These are phyloP conservation scores for Sebastes itinus DNA, from an alignment of 2,797 vertebrate species.

Conservation along the genomic window DNA sequence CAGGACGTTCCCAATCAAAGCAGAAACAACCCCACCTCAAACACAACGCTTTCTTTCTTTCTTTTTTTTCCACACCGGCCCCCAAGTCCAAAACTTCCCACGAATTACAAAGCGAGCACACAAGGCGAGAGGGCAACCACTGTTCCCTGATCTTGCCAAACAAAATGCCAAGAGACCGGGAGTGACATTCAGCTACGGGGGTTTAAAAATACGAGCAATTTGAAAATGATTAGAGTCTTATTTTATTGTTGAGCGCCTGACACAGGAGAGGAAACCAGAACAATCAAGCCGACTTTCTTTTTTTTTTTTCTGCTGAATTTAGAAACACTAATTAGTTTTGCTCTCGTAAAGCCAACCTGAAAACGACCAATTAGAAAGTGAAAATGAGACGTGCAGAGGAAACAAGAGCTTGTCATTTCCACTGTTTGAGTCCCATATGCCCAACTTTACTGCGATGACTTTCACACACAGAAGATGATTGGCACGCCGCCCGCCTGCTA, in stretches of 20 bases:
- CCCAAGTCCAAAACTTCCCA: constrained; percentile 73
- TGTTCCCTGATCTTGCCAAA: constrained; percentile 75
- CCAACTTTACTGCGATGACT: constrained; percentile 68
- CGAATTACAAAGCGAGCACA: constrained; percentile 74
- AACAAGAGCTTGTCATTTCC: constrained; percentile 80
- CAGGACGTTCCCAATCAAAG: constrained; percentile 88
- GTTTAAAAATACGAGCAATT: constrained; percentile 79
- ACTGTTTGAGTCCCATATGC: constrained; percentile 73
- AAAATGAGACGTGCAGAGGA: constrained; percentile 80
- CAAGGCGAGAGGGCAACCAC: constrained; percentile 68
- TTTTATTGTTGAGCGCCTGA: constrained; percentile 82
- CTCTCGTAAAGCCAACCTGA: constrained; percentile 87
- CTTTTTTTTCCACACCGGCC: constrained; percentile 49
- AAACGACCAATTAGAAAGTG: constrained; percentile 87
- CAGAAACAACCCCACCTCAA: constrained; percentile 80
- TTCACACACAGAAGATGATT: constrained; percentile 57
- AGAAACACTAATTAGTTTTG: constrained; percentile 90
- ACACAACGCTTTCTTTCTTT: constrained; percentile 50
- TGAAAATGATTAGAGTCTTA: constrained; percentile 82
- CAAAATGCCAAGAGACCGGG: constrained; percentile 77
- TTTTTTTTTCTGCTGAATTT: constrained; percentile 82
- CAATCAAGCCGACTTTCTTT: constrained; percentile 78
- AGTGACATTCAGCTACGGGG: constrained; percentile 73
- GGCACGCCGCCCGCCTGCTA: constrained; percentile 39
- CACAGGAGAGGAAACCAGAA: constrained; percentile 85